Evolutionary conservation across 2,797 vertebrate species (phyloP).

Genomic region (Natrix natrix): DNA sequence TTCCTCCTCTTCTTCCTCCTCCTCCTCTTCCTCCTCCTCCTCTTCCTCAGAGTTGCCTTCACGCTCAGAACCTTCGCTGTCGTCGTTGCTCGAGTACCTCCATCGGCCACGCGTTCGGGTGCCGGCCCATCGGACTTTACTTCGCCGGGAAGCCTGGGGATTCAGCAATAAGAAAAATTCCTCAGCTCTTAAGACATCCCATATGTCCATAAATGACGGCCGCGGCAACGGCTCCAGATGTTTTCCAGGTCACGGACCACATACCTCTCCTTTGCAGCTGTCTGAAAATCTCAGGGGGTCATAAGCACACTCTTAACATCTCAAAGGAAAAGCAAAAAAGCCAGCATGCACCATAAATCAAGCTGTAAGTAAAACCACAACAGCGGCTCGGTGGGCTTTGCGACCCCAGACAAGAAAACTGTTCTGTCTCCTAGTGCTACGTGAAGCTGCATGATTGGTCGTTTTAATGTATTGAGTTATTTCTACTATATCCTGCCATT

Average conservation of each 20-base stretch:
- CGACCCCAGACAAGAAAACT: not conserved
- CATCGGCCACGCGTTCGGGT: slow-evolving; percentile 81
- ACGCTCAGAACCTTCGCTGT: slow-evolving; percentile 79
- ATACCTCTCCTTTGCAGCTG: not conserved
- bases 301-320: not conserved
- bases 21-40: slow-evolving; percentile 79
- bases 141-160: slow-evolving; percentile 77
- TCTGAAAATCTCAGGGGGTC: not conserved
- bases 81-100: slow-evolving; percentile 82
- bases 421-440: not conserved
- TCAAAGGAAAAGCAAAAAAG: not conserved
- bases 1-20: slow-evolving; percentile 78
- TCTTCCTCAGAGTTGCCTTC: slow-evolving; percentile 72
- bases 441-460: not conserved
- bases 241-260: not conserved
- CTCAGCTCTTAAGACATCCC: not conserved
- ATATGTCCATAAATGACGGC: not conserved
- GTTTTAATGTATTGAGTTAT: not conserved
- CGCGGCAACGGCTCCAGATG: not conserved
- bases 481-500: too few relatives aligned
- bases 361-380: not conserved
- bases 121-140: slow-evolving; percentile 85
- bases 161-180: slow-evolving; percentile 39
- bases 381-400: not conserved
- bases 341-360: not conserved